phyloP scores from a whole-genome alignment of 2,797 vertebrate genomes.

The Malacoraja senta region DNA sequence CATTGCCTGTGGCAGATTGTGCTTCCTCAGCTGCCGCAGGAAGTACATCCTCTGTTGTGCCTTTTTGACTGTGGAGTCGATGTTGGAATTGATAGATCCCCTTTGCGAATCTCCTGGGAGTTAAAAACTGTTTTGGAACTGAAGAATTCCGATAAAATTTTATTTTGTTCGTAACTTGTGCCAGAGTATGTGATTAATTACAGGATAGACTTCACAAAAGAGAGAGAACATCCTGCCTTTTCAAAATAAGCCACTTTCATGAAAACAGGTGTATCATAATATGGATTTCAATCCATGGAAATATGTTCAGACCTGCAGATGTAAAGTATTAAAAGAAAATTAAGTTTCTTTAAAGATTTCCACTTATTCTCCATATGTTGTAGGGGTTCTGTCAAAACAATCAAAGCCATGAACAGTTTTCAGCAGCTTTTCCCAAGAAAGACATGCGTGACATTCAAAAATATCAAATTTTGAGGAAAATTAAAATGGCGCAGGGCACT shows the following conservation, averaged over 20 bases:
- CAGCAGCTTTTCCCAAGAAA: background rate
- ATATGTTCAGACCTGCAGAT: background rate
- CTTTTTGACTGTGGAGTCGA: no score
- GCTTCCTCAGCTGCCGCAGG: no score
- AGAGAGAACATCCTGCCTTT: background rate
- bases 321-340: background rate
- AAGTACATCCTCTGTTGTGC: no score
- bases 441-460: background rate
- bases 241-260: background rate
- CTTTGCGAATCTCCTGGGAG: background rate
- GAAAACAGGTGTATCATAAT: background rate
- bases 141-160: background rate
- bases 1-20: no score
- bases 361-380: background rate
- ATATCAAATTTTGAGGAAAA: background rate
- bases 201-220: background rate
- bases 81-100: background rate
- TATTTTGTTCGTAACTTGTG: background rate
- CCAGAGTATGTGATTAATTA: background rate
- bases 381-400: background rate
- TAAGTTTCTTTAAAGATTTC: no score
- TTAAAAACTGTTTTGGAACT: background rate
- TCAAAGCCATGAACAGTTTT: background rate
- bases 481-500: background rate
- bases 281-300: background rate